These are phyloP conservation scores for Callinectes sapidus DNA, from an alignment of 2,888 invertebrate genomes.

Conservation along the genomic window DNA sequence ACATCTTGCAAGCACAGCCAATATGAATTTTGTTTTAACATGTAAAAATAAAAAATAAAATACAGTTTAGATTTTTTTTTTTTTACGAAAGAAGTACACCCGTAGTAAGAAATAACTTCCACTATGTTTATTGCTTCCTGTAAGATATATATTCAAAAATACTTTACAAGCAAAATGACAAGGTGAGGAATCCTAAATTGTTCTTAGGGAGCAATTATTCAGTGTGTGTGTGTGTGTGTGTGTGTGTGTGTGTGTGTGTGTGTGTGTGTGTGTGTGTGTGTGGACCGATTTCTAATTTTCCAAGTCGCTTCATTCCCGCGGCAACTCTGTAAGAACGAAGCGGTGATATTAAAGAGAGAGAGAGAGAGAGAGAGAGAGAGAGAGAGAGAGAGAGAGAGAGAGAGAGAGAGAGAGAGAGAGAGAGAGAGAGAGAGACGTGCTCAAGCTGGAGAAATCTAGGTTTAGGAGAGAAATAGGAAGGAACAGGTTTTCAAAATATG, in stretches of 20 bases:
- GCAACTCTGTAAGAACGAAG: background rate
- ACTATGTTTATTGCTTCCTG: background rate
- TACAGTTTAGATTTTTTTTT: too few relatives aligned
- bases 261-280: slow-evolving; percentile 15
- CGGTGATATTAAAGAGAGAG: background rate
- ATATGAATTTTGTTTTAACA: too few relatives aligned
- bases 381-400: background rate
- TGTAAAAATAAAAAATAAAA: too few relatives aligned
- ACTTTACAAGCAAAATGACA: background rate
- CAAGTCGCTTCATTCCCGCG: background rate
- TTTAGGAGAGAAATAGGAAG: too few relatives aligned
- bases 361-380: background rate
- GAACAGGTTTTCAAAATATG: too few relatives aligned
- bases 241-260: slow-evolving; percentile 7
- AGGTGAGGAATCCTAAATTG: background rate
- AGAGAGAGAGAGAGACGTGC: background rate
- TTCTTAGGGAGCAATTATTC: too few relatives aligned
- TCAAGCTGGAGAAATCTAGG: too few relatives aligned
- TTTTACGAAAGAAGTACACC: too few relatives aligned
- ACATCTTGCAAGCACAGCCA: too few relatives aligned
- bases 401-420: background rate
- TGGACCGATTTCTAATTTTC: slow-evolving; percentile 10
- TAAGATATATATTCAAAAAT: background rate
- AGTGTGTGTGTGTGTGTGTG: background rate
- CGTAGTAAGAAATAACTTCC: background rate